These are phyloP conservation scores for Xyliphius kryptos DNA, from an alignment of 2,113 vertebrate genomes.

Conservation along the genomic window DNA sequence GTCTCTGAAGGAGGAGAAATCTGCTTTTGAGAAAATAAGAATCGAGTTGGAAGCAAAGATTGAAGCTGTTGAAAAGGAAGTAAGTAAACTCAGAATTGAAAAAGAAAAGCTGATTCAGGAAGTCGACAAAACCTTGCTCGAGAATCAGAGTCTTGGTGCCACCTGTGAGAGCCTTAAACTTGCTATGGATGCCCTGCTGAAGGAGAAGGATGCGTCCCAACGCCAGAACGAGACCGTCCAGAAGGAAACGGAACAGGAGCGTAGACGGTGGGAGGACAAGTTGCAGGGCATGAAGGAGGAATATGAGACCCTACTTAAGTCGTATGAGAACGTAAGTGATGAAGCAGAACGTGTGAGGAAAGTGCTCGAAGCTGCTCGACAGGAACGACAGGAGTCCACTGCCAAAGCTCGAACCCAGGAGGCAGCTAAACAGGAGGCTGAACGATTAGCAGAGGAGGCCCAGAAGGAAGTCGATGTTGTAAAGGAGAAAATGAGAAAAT, in stretches of 20 bases:
- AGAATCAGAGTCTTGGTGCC: conserved; percentile 78
- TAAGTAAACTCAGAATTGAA: conserved; percentile 71
- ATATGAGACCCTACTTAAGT: conserved; percentile 88
- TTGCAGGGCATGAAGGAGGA: conserved; percentile 79
- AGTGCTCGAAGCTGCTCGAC: conserved; percentile 76
- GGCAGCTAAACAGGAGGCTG: conserved; percentile 64
- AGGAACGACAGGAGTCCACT: conserved; percentile 82
- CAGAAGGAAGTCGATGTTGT: conserved; percentile 77
- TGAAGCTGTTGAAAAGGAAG: conserved; percentile 58
- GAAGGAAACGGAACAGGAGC: conserved; percentile 57
- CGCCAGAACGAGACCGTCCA: conserved; percentile 68
- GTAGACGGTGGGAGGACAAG: conserved; percentile 74
- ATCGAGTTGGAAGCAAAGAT: conserved; percentile 64
- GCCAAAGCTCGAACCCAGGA: conserved; percentile 67
- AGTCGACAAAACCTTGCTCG: conserved; percentile 69
- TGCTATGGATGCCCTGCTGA: conserved; percentile 68
- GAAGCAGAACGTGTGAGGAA: conserved; percentile 81
- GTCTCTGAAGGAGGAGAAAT: conserved; percentile 72
- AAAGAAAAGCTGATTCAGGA: conserved; percentile 72
- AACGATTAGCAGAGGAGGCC: conserved; percentile 72
- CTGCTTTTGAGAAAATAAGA: conserved; percentile 51
- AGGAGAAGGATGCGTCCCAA: conserved; percentile 72
- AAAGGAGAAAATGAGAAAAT: conserved; percentile 96
- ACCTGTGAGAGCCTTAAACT: conserved; percentile 84
- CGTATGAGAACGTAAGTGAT: conserved; percentile 89